Evolutionary conservation across 37 sponge, comb jelly and placozoan genomes (phyloP).

Genomic region (Oopsacas minuta): DNA sequence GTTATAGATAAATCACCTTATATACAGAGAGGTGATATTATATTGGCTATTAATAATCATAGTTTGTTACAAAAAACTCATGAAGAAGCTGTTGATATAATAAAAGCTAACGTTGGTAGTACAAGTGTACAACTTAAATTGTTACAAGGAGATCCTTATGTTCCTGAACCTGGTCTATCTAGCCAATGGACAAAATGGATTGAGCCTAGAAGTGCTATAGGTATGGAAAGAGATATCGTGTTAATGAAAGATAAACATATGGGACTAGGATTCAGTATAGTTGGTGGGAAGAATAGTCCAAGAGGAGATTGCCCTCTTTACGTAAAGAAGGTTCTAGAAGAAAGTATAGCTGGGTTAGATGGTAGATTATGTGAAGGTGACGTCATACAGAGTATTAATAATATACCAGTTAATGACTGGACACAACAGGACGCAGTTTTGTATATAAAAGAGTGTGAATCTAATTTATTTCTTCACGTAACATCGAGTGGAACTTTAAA

Average conservation of each 20-base stretch:
- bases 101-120: conserved; percentile 32
- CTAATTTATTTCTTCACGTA: conserved; percentile 21
- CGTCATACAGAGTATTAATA: conserved; percentile 38
- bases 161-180: conserved; percentile 28
- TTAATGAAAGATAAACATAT: not conserved
- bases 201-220: not conserved
- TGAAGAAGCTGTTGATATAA: conserved; percentile 60
- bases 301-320: conserved; percentile 72
- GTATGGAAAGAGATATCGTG: not conserved
- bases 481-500: not conserved
- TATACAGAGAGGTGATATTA: conserved; percentile 60
- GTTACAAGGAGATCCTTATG: conserved; percentile 48
- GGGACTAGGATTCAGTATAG: conserved; percentile 79
- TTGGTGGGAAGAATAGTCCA: conserved; percentile 68
- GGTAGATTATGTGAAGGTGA: conserved; percentile 63
- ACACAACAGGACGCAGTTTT: conserved; percentile 47
- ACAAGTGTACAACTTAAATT: conserved; percentile 39
- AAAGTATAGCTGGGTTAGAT: conserved; percentile 49
- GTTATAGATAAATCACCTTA: not conserved
- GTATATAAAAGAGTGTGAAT: conserved; percentile 36
- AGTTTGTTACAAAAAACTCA: conserved; percentile 46
- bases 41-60: conserved; percentile 51
- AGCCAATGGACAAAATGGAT: conserved; percentile 59
- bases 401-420: conserved; percentile 27
- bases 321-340: conserved; percentile 58